These are phyloP conservation scores for Micoletzkya japonica DNA, from an alignment of 2,888 invertebrate genomes.

Conservation along the genomic window DNA sequence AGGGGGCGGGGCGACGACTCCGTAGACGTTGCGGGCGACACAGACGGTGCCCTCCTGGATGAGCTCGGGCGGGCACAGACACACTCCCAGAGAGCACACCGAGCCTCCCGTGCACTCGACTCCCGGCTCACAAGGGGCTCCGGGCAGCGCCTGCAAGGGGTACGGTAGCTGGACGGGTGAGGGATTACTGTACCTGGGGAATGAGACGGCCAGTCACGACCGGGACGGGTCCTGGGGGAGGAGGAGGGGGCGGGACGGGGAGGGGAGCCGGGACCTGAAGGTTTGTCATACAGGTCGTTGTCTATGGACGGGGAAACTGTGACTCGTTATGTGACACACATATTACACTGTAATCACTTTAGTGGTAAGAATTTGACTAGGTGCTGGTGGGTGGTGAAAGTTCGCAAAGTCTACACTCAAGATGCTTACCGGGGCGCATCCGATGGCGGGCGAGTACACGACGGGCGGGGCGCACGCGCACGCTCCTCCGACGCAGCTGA, in stretches of 20 bases:
- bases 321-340: too few relatives aligned
- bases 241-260: constrained; percentile 32
- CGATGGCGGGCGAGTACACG: constrained; percentile 44
- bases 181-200: constrained; percentile 45
- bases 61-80: constrained; percentile 62
- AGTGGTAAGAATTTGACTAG: too few relatives aligned
- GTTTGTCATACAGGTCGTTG: too few relatives aligned
- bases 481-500: constrained; percentile 50
- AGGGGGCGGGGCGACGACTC: constrained; percentile 53
- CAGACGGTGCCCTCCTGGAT: constrained; percentile 63
- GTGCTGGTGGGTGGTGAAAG: constrained; percentile 33
- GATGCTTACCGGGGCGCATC: constrained; percentile 38
- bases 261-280: constrained; percentile 32
- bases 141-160: constrained; percentile 43
- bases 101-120: constrained; percentile 63
- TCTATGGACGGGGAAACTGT: too few relatives aligned
- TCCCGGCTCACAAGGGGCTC: constrained; percentile 61
- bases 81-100: constrained; percentile 62
- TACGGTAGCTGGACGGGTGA: neutral
- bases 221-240: constrained; percentile 50
- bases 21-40: constrained; percentile 61
- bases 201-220: constrained; percentile 60
- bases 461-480: constrained; percentile 53
- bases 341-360: too few relatives aligned
- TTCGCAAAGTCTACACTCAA: too few relatives aligned